A percentile compares a stretch with the other conserved stretches of the same genome.
Conservation (phyloP, 2,113 vertebrate species). For the Myrmecobius fasciatus region DNA sequence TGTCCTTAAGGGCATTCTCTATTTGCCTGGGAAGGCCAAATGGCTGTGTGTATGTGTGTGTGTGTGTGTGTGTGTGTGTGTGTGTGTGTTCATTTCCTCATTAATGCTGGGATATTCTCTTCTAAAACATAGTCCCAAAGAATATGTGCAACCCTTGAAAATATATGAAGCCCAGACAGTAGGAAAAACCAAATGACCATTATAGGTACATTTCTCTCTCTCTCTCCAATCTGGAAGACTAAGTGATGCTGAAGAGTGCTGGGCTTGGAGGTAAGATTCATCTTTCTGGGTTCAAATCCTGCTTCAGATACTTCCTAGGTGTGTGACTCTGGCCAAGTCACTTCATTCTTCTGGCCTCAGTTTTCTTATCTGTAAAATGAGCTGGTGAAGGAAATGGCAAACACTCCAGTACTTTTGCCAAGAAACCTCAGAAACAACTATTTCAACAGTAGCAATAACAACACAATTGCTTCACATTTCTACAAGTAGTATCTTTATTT, state of each 20-base stretch:
- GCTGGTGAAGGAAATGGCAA: not conserved
- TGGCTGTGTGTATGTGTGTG: not conserved
- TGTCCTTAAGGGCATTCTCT: not conserved
- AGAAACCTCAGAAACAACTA: not conserved
- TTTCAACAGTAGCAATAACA: not conserved
- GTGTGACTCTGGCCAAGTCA: not conserved
- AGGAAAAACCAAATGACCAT: not conserved
- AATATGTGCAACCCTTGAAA: not conserved
- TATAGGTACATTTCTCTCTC: not conserved
- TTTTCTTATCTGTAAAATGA: not conserved
- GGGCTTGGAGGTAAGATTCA: not conserved
- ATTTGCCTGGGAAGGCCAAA: not conserved
- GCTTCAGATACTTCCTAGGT: not conserved
- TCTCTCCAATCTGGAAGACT: not conserved
- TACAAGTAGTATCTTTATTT: not conserved
- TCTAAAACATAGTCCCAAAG: not conserved
- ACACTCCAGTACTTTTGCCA: not conserved
- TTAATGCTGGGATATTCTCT: not conserved
- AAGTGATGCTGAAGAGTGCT: too few species aligned
- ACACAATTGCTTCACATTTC: not conserved
- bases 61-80: not conserved
- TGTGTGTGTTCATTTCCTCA: not conserved
- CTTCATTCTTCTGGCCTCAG: not conserved
- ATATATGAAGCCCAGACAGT: constrained; percentile 9
- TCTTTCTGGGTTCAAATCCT: not conserved